Evolutionary conservation across 2,113 vertebrate genomes (phyloP).

Genomic region (Pelobates fuscus): DNA sequence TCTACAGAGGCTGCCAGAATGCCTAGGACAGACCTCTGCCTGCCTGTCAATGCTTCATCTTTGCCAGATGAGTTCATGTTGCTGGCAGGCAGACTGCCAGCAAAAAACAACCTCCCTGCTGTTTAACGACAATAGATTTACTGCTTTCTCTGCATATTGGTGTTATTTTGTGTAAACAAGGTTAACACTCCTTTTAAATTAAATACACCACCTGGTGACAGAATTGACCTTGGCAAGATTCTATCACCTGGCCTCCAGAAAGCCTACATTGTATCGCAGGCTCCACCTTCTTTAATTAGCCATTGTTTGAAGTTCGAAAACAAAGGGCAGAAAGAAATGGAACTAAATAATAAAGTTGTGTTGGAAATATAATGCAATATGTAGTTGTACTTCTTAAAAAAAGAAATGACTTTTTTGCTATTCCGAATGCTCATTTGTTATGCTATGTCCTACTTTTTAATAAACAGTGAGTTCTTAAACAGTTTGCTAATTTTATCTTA

Average conservation of each 20-base stretch:
- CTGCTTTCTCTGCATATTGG: constrained; percentile 82
- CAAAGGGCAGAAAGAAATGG: not conserved
- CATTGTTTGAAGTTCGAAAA: constrained; percentile 16
- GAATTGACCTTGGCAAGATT: constrained; percentile 76
- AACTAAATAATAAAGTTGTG: not conserved
- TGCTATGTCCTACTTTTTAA: too few species aligned
- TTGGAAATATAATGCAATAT: constrained; percentile 1
- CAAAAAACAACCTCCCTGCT: constrained; percentile 76
- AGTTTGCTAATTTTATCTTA: too few species aligned
- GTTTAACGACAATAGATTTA: constrained; percentile 95
- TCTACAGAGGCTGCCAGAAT: constrained; percentile 61
- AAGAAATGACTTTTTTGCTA: too few species aligned
- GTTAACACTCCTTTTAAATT: constrained; percentile 91
- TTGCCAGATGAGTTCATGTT: constrained; percentile 69
- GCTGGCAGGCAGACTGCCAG: constrained; percentile 81
- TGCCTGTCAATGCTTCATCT: constrained; percentile 48
- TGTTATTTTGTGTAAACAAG: constrained; percentile 96
- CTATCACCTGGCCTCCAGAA: constrained; percentile 64
- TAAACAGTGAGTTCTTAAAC: too few species aligned
- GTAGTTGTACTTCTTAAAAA: not conserved
- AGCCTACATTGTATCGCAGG: constrained; percentile 21
- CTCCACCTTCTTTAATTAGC: constrained; percentile 31
- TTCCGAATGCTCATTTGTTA: too few species aligned
- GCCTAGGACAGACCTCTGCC: constrained; percentile 44
- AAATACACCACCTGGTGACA: constrained; percentile 89